phyloP scores from a whole-genome alignment of 2,888 invertebrate genomes.

The Acleris cristana region DNA sequence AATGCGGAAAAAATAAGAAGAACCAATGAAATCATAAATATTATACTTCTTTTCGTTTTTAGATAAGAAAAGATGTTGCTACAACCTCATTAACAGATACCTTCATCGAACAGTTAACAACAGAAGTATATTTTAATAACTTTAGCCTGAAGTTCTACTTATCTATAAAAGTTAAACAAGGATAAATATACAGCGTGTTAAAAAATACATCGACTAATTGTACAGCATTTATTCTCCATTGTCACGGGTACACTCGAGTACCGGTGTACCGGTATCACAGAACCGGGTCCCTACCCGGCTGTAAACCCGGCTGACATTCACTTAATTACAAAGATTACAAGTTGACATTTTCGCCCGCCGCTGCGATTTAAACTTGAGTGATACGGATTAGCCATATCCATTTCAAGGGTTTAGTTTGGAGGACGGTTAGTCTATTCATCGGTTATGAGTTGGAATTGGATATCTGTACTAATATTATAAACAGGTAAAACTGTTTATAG shows the following conservation, averaged over 20 bases:
- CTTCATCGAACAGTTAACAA: too few species aligned
- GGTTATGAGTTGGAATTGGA: conserved; percentile 4
- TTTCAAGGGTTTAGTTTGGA: conserved; percentile 39
- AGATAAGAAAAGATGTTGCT: too few species aligned
- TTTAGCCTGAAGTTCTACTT: not conserved
- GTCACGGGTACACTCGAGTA: not conserved
- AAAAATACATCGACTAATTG: not conserved
- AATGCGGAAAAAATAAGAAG: too few species aligned
- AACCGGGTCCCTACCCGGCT: conserved; percentile 1
- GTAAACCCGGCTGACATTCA: conserved; percentile 73
- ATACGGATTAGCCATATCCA: conserved; percentile 70
- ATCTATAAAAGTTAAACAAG: not conserved
- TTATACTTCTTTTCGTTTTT: too few species aligned
- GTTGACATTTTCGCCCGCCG: conserved; percentile 75
- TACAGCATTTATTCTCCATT: not conserved
- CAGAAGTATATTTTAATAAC: too few species aligned
- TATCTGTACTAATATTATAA: too few species aligned
- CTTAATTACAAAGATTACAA: conserved; percentile 83
- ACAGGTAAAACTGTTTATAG: too few species aligned
- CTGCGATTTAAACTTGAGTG: conserved; percentile 74
- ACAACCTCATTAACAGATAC: too few species aligned
- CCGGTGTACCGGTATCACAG: not conserved
- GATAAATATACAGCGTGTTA: not conserved
- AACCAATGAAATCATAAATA: too few species aligned
- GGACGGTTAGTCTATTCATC: conserved; percentile 35